A percentile compares a stretch with the other conserved stretches of the same genome.
These are phyloP conservation scores for Phortica okadai DNA, from an alignment of 2,888 invertebrate genomes.

Conservation along the genomic window DNA sequence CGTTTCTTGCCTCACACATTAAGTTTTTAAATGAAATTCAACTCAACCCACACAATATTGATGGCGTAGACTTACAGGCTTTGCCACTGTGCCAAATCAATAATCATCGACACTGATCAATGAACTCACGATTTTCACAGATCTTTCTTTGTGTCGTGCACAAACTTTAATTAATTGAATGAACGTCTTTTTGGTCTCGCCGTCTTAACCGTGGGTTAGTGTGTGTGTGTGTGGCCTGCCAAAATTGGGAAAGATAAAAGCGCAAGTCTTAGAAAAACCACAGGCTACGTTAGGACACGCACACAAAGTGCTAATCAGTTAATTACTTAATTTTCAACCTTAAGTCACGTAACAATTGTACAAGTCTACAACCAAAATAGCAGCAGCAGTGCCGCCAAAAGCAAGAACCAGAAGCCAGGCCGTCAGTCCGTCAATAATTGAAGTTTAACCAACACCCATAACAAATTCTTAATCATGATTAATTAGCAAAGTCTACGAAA, in stretches of 20 bases:
- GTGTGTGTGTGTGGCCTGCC: slow-evolving; percentile 24
- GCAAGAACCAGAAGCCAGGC: neutral
- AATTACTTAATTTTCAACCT: slow-evolving; percentile 50
- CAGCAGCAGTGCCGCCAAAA: neutral
- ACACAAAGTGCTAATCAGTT: slow-evolving; percentile 55
- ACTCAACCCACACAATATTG: too few species aligned
- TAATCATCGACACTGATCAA: neutral
- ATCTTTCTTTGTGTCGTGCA: neutral
- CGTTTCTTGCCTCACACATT: too few species aligned
- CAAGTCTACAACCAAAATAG: neutral
- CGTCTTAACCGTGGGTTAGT: neutral
- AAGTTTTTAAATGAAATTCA: too few species aligned
- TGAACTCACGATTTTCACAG: neutral
- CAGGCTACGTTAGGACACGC: slow-evolving; percentile 16
- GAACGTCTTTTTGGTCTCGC: neutral
- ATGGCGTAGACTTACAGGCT: neutral
- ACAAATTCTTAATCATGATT: slow-evolving; percentile 22
- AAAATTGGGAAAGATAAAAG: neutral
- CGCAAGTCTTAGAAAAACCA: slow-evolving; percentile 2
- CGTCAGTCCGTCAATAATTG: neutral
- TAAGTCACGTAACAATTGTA: slow-evolving; percentile 45
- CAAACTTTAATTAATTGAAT: neutral
- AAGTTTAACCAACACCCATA: neutral
- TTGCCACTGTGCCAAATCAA: neutral
- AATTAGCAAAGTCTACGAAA: slow-evolving; percentile 1